phyloP scores from a whole-genome alignment of 2,797 vertebrate species.

The Pampus argenteus region DNA sequence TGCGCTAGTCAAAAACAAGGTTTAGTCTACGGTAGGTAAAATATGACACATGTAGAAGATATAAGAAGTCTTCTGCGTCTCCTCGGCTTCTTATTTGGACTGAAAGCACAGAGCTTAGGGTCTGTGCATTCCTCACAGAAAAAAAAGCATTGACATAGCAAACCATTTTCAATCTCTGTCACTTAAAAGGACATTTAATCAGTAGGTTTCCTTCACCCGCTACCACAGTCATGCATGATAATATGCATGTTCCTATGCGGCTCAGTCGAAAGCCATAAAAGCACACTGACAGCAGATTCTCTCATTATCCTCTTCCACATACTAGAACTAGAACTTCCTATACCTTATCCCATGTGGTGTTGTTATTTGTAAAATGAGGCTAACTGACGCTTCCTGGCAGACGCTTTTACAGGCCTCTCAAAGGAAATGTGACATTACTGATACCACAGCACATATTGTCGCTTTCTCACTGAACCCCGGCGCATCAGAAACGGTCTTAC shows the following conservation, averaged over 20 bases:
- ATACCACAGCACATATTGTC: not conserved
- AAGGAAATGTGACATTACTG: slow-evolving; percentile 21
- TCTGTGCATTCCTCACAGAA: slow-evolving; percentile 24
- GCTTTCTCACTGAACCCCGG: slow-evolving; percentile 1
- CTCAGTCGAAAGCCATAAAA: slow-evolving; percentile 51
- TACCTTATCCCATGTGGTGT: slow-evolving; percentile 6
- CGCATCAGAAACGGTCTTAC: slow-evolving; percentile 34
- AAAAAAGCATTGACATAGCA: slow-evolving; percentile 23
- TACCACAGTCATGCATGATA: slow-evolving; percentile 69
- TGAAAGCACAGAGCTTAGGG: slow-evolving; percentile 30
- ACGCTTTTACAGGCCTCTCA: not conserved
- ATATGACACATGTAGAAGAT: not conserved
- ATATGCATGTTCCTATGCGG: slow-evolving; percentile 55
- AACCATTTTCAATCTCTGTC: slow-evolving; percentile 42
- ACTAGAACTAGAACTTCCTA: slow-evolving; percentile 1
- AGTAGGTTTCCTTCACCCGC: slow-evolving; percentile 64
- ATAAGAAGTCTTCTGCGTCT: not conserved
- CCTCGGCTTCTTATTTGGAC: slow-evolving; percentile 14
- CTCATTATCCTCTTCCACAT: slow-evolving; percentile 24
- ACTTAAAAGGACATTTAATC: slow-evolving; percentile 71
- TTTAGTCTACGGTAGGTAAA: not conserved
- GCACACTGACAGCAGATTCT: slow-evolving; percentile 48
- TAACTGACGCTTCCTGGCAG: slow-evolving; percentile 35
- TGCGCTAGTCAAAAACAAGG: not conserved
- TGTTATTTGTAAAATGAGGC: slow-evolving; percentile 27